A percentile compares a stretch with the other conserved stretches of the same genome.
phyloP scores from a whole-genome alignment of 2,797 vertebrate genomes.

The Nothura maculosa region DNA sequence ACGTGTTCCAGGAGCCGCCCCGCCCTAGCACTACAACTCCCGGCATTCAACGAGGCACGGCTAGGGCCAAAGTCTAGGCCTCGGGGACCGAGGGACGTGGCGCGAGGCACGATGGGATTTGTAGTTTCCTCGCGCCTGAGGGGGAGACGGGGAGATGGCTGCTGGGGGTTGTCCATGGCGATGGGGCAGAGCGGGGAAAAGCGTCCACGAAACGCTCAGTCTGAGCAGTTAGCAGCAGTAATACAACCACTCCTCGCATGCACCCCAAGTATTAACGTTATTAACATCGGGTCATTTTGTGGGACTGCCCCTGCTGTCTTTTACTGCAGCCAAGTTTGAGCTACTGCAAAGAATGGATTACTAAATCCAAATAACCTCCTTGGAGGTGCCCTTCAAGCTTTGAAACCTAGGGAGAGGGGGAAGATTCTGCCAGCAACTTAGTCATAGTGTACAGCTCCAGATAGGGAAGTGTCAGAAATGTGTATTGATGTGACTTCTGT shows the following conservation, averaged over 20 bases:
- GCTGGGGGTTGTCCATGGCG: accelerated
- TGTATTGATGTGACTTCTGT: accelerated
- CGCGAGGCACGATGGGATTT: neutral
- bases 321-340: neutral
- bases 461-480: neutral
- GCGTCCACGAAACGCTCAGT: too few species aligned
- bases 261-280: neutral
- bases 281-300: accelerated
- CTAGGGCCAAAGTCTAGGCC: accelerated
- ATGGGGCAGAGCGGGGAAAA: too few species aligned
- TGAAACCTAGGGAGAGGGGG: neutral
- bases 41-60: neutral
- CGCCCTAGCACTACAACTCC: neutral
- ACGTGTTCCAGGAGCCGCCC: accelerated
- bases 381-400: neutral
- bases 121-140: accelerated
- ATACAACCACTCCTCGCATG: accelerated
- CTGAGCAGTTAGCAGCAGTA: too few species aligned
- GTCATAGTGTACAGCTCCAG: accelerated
- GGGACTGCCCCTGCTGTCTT: neutral
- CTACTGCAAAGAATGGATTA: neutral
- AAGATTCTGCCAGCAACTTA: accelerated
- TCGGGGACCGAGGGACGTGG: accelerated
- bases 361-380: neutral
- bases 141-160: accelerated